These are phyloP conservation scores for Diabrotica balteata DNA, from an alignment of 2,888 invertebrate genomes.

Conservation along the genomic window DNA sequence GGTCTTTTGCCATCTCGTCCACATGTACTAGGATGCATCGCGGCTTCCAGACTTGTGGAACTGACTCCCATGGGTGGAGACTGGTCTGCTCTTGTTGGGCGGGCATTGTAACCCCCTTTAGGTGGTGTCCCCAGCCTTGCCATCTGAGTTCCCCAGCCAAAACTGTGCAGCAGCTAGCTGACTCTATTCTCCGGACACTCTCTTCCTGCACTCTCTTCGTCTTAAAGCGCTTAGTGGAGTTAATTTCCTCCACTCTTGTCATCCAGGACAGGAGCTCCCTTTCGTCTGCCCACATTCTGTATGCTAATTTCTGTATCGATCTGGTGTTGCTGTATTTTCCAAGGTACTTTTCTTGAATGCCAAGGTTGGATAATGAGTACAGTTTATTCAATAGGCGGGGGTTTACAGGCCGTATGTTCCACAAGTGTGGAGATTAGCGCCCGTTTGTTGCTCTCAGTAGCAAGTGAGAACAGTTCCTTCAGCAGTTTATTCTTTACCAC, in stretches of 20 bases:
- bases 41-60: background rate
- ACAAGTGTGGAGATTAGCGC: background rate
- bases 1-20: accelerated
- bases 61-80: background rate
- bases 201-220: too few species aligned
- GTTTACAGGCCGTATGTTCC: background rate
- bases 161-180: background rate
- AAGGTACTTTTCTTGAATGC: too few species aligned
- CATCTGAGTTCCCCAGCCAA: background rate
- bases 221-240: background rate
- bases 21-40: background rate
- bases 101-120: background rate
- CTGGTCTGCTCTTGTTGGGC: background rate
- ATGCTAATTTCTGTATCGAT: too few species aligned
- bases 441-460: background rate
- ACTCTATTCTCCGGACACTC: too few species aligned
- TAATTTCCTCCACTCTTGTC: background rate
- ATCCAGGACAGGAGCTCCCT: background rate
- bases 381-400: too few species aligned
- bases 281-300: too few species aligned
- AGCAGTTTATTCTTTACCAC: background rate
- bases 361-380: too few species aligned
- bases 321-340: too few species aligned
- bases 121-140: background rate
- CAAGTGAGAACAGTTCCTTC: background rate